Evolutionary conservation across 2,113 vertebrate genomes (phyloP).

Genomic region (Struthidea cinerea): DNA sequence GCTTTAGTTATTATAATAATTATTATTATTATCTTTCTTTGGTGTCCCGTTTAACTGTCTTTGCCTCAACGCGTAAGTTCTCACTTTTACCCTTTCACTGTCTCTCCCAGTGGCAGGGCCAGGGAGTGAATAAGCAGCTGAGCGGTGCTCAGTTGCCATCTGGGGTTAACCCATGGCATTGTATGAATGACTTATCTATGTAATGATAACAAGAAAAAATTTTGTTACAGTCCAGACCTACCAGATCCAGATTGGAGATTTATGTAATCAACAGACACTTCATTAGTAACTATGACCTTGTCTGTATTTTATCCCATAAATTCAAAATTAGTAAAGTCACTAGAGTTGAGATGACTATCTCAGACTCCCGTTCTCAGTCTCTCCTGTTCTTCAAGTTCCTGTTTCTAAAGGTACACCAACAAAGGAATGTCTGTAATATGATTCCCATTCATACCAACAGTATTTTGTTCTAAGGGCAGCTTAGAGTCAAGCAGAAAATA

Average conservation of each 20-base stretch:
- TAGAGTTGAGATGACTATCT: background rate
- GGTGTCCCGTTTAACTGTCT: background rate
- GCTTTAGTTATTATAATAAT: background rate
- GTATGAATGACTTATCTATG: background rate
- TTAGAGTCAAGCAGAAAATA: background rate
- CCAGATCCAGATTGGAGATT: background rate
- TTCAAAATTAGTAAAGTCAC: background rate
- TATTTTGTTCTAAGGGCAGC: background rate
- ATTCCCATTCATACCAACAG: background rate
- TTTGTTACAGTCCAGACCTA: background rate
- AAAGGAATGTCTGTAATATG: background rate
- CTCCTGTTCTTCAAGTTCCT: background rate
- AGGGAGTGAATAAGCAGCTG: background rate
- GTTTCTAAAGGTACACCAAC: background rate
- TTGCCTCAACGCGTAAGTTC: background rate
- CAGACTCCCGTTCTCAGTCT: background rate
- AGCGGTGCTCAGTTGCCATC: background rate
- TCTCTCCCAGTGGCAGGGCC: accelerated
- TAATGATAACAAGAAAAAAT: background rate
- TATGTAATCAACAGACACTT: background rate
- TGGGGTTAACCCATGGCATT: background rate
- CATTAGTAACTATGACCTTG: background rate
- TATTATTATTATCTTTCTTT: background rate
- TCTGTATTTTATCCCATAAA: background rate
- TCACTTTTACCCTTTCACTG: background rate